These are phyloP conservation scores for Xiphophorus hellerii DNA, from an alignment of 2,113 vertebrate species.

Conservation along the genomic window DNA sequence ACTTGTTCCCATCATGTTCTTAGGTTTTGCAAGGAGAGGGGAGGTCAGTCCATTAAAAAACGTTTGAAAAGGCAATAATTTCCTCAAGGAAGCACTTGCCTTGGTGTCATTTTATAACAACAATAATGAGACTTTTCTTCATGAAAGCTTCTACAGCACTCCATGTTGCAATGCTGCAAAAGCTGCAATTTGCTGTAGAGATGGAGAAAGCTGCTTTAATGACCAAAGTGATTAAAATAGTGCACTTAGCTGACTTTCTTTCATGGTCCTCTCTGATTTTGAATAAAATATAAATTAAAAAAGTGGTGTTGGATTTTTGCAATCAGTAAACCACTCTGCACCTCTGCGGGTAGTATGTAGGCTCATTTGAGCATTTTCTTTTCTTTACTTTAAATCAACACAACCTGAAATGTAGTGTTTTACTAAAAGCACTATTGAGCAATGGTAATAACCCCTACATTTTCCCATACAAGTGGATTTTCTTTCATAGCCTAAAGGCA, in stretches of 20 bases:
- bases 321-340: not conserved
- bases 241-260: not conserved
- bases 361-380: not conserved
- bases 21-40: constrained; percentile 59
- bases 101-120: constrained; percentile 64
- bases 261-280: not conserved
- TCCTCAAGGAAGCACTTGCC: constrained; percentile 64
- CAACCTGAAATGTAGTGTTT: too few relatives aligned
- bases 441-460: too few relatives aligned
- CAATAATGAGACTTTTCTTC: constrained; percentile 65
- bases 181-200: not conserved
- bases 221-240: not conserved
- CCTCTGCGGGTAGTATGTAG: not conserved
- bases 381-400: too few relatives aligned
- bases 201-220: not conserved
- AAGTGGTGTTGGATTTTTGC: not conserved
- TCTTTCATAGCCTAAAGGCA: too few relatives aligned
- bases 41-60: constrained; percentile 68
- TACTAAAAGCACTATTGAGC: too few relatives aligned
- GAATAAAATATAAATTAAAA: not conserved
- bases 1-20: constrained; percentile 54
- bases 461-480: too few relatives aligned
- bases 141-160: constrained; percentile 29
- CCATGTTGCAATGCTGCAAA: constrained; percentile 34
- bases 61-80: constrained; percentile 64